Evolutionary conservation across 2,797 vertebrate genomes (phyloP), one percentile per base, ranked within the genome.

Genomic region (Poeciliopsis paucimaculata): DNA sequence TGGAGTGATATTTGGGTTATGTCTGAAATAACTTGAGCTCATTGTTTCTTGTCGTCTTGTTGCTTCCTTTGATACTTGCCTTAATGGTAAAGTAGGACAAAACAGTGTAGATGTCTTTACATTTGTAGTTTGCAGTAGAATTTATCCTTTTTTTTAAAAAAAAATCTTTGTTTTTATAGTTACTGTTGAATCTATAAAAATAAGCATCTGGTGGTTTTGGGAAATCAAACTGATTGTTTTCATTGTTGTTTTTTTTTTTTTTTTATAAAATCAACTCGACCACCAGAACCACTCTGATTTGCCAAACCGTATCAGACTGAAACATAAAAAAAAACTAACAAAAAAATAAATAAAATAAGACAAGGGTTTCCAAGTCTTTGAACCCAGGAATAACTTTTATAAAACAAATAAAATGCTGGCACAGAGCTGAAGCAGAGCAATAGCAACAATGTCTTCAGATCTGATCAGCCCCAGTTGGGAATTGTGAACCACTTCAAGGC

Each of bases 361-460:
- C 34, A 36, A 12, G 18, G 18, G 9, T 23, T 68, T 39, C 4
- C 16, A 68, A 51, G 36, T 41, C 64, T 23, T 68, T 66, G 31
- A 41, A 6, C 20, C 16, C 18, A 68, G 18, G 11, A 41, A 68
- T 68, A 41, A 41, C 64, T 26, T 68, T 41, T 46, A 39, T 39
- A 23, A 2, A 39, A 68, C 34, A 68, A 68, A 68, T 41, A 68
- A 41, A 68, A 70, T 77, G 57, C 20, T 46, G 45, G 36, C 36
- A 26, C 82, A 80, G 74, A 55, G 2, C 12, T 73, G 62, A 31
- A 84, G 39, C 31, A n/a, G 76, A 85, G 66, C 79, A 82, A 66
- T 81, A 77, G 82, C 80, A 73, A 72, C 46, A 77, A 82, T 80
- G 82, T 55, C 72, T 47, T 51, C 82, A 75, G 73, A 83, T 86